Percentiles rank a stretch among this genome's conserved stretches.
phyloP scores from a whole-genome alignment of 2,888 invertebrate genomes.

The Pelosia muscerda region DNA sequence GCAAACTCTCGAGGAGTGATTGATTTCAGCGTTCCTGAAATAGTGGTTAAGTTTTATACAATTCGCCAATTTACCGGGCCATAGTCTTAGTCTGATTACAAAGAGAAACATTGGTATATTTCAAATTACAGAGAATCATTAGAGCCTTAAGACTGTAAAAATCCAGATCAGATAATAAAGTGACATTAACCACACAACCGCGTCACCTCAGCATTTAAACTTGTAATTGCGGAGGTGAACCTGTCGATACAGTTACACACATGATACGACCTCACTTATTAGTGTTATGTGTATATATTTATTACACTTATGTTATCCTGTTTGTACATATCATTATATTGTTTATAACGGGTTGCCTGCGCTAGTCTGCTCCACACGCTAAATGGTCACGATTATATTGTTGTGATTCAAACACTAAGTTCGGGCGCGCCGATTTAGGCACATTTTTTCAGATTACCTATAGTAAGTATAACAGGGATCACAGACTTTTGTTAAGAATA shows the following conservation, averaged over 20 bases:
- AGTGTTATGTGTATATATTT: background rate
- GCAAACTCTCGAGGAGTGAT: too few relatives aligned
- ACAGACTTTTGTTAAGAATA: too few relatives aligned
- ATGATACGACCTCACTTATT: conserved; percentile 22
- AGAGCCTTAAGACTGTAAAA: conserved; percentile 16
- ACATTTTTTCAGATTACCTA: too few relatives aligned
- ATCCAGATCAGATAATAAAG: conserved; percentile 18
- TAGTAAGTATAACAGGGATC: too few relatives aligned
- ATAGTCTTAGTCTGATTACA: too few relatives aligned
- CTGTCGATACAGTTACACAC: conserved; percentile 23
- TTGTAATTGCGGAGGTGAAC: conserved; percentile 23
- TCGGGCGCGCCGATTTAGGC: too few relatives aligned
- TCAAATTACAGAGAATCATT: background rate
- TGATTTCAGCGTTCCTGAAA: too few relatives aligned
- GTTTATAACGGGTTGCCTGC: background rate
- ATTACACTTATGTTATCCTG: conserved; percentile 6
- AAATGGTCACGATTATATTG: background rate
- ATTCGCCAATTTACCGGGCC: too few relatives aligned
- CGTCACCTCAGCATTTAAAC: conserved; percentile 38
- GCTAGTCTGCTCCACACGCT: background rate
- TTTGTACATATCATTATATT: conserved; percentile 5
- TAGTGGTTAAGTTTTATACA: too few relatives aligned
- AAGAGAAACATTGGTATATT: background rate
- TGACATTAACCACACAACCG: conserved; percentile 14
- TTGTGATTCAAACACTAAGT: too few relatives aligned